phyloP scores from a whole-genome alignment of 2,888 invertebrate genomes.

The Limulus polyphemus region DNA sequence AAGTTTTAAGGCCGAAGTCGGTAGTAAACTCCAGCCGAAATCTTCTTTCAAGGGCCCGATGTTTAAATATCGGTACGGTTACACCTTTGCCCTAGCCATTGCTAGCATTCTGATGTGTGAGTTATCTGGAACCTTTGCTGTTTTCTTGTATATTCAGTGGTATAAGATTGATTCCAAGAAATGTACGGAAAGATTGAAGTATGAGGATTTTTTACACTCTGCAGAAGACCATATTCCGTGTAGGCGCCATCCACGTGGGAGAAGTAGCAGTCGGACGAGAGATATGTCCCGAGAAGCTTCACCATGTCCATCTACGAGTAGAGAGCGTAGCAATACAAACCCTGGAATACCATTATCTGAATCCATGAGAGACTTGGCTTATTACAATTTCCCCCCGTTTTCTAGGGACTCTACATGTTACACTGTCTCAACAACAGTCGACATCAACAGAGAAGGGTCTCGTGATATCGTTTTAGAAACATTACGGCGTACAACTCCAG shows the following conservation, averaged over 20 bases:
- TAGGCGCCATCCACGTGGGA: constrained; percentile 21
- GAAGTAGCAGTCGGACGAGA: constrained; percentile 14
- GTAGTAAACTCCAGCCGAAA: constrained; percentile 67
- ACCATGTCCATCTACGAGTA: constrained; percentile 11
- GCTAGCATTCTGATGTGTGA: constrained; percentile 72
- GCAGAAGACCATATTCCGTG: constrained; percentile 17
- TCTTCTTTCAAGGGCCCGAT: constrained; percentile 50
- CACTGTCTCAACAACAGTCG: constrained; percentile 28
- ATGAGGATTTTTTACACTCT: constrained; percentile 6
- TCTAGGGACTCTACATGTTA: constrained; percentile 27
- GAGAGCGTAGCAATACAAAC: constrained; percentile 11
- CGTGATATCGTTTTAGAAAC: constrained; percentile 28
- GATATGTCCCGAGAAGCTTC: constrained; percentile 16
- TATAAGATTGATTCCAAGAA: constrained; percentile 36
- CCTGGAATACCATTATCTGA: constrained; percentile 27
- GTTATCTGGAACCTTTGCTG: constrained; percentile 69
- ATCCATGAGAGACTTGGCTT: constrained; percentile 29
- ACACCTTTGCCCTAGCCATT: constrained; percentile 72
- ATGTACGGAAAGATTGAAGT: constrained; percentile 13
- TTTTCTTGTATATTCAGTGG: constrained; percentile 73
- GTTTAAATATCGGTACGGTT: constrained; percentile 50
- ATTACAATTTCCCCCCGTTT: constrained; percentile 27
- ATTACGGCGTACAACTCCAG: constrained; percentile 26
- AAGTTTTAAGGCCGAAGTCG: constrained; percentile 78
- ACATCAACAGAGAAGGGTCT: constrained; percentile 27